Evolutionary conservation across 1,140 invertebrate genomes (phyloP).

Genomic region (Atta texana): DNA sequence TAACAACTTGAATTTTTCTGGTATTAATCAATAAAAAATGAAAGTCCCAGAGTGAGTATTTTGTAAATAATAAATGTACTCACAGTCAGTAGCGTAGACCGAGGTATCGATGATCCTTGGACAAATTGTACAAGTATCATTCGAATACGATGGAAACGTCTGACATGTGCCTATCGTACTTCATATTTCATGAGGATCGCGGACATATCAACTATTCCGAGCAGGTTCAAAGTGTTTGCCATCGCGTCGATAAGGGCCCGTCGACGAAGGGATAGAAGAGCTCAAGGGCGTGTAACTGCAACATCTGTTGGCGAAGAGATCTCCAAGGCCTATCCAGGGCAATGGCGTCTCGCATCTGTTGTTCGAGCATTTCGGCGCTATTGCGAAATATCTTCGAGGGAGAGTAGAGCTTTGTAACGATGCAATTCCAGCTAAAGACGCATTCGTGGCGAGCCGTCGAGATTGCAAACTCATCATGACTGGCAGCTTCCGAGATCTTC

Average conservation of each 20-base stretch:
- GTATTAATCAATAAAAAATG: background rate
- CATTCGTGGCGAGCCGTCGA: background rate
- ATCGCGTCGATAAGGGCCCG: conserved; percentile 70
- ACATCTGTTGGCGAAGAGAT: conserved; percentile 74
- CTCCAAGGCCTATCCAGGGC: conserved; percentile 66
- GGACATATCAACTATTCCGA: conserved; percentile 74
- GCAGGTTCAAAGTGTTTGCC: conserved; percentile 77
- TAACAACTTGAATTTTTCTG: background rate
- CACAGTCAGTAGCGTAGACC: background rate
- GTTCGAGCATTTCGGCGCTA: conserved; percentile 61
- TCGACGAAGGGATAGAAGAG: conserved; percentile 39
- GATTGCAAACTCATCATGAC: conserved; percentile 65
- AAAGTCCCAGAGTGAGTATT: background rate
- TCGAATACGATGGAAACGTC: conserved; percentile 48
- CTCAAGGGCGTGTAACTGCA: conserved; percentile 72
- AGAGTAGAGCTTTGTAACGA: conserved; percentile 28
- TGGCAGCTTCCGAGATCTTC: conserved; percentile 36
- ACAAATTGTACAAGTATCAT: conserved; percentile 66
- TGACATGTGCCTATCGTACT: conserved; percentile 65
- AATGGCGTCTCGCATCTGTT: conserved; percentile 66
- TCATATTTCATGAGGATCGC: conserved; percentile 80
- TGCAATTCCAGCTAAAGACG: conserved; percentile 32
- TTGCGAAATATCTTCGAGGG: conserved; percentile 53
- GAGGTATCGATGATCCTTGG: conserved; percentile 49
- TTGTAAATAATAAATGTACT: conserved; percentile 46